Conservation (phyloP, 23 tunicate genomes). For the Halocynthia aurantium region DNA sequence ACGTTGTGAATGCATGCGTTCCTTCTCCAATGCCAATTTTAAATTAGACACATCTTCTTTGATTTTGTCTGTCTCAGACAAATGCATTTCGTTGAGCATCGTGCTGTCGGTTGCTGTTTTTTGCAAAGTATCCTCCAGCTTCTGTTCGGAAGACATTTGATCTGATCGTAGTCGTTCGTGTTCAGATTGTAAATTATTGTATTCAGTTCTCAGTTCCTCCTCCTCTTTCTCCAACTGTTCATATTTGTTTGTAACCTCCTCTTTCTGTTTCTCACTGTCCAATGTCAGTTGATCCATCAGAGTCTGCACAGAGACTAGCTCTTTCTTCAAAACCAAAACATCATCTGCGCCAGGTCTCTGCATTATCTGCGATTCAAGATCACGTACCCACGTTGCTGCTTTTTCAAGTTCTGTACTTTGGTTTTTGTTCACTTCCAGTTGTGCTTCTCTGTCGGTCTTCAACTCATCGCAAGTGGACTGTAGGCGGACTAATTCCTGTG, state of each 20-base stretch:
- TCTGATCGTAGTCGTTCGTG: neutral
- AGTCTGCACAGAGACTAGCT: conserved; percentile 84
- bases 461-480: conserved; percentile 45
- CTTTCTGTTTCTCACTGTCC: conserved; percentile 64
- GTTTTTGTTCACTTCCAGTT: conserved; percentile 40
- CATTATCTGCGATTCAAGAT: conserved; percentile 84
- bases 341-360: conserved; percentile 95
- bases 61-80: conserved; percentile 3
- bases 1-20: conserved; percentile 31
- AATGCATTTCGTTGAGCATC: neutral
- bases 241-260: conserved; percentile 7
- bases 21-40: conserved; percentile 38
- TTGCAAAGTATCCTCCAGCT: conserved; percentile 5
- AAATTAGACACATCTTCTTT: conserved; percentile 47
- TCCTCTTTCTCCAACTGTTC: conserved; percentile 17
- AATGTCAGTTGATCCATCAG: conserved; percentile 75
- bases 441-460: conserved; percentile 33
- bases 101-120: conserved; percentile 9
- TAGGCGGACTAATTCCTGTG: conserved; percentile 36
- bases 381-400: conserved; percentile 86
- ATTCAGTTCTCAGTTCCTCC: neutral
- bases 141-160: neutral
- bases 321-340: conserved; percentile 87
- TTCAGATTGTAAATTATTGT: neutral
- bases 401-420: conserved; percentile 80